These are phyloP conservation scores for Pectinophora gossypiella DNA, from an alignment of 1,140 invertebrate genomes.

Conservation along the genomic window DNA sequence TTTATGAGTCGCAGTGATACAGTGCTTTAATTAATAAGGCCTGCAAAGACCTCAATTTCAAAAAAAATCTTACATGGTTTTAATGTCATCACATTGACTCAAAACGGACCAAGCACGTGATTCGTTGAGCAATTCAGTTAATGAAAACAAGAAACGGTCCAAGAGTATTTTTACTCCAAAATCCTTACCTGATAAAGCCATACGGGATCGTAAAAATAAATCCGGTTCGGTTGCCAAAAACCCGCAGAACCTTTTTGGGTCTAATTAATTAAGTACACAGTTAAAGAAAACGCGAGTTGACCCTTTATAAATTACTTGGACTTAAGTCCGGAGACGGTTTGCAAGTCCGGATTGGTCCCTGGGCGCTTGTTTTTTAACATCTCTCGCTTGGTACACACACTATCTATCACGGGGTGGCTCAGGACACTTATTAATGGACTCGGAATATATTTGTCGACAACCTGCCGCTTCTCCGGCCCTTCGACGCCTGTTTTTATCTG, in stretches of 20 bases:
- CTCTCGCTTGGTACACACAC: conserved; percentile 19
- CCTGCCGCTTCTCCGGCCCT: conserved; percentile 10
- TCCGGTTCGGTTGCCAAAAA: not conserved
- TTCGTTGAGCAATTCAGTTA: no score
- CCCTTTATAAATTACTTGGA: conserved; percentile 2
- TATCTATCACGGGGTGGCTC: conserved; percentile 42
- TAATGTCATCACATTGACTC: no score
- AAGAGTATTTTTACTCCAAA: no score
- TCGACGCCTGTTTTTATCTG: not conserved
- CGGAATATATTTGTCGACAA: conserved; percentile 49
- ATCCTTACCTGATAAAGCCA: no score
- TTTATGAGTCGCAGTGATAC: no score
- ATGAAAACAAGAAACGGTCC: no score
- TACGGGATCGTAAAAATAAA: no score
- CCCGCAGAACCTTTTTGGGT: not conserved
- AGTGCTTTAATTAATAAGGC: no score
- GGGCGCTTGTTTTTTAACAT: conserved; percentile 14
- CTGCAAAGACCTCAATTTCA: no score
- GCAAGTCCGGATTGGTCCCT: not conserved
- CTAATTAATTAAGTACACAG: conserved; percentile 2
- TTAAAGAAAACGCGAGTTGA: not conserved
- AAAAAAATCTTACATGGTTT: no score
- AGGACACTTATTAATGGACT: conserved; percentile 53
- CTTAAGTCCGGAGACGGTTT: not conserved
- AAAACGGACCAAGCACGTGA: no score